Base-by-base conservation (phyloP, 1,140 invertebrate genomes). In the Spodoptera litura region DNA sequence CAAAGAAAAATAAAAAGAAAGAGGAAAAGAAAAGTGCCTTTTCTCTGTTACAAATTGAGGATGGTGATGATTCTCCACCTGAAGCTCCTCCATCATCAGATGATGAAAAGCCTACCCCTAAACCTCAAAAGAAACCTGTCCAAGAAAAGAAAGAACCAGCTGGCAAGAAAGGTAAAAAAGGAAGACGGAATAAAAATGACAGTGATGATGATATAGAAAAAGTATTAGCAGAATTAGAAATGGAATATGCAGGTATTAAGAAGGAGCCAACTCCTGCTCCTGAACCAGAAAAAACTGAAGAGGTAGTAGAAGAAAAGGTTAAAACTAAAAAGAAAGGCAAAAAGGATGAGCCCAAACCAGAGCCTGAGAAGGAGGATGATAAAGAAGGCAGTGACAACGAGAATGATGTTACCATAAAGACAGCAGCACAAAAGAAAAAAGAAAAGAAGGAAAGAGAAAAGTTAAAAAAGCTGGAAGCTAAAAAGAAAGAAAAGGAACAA, bases 371-470 rank as follows among this genome's bases (percentile, higher is more conserved):
- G 71, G 93, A 88, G 31, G 87, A 81, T 76, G 89, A 94, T 62
- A 93, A 94, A 72, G 95, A 95, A 68, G 91, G 85, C 12, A 93
- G 89, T 78, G 96, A 96, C 61, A 95, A 95, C 79, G 96, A 96
- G 51, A 96, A 95, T 76, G 95, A 95, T 74, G 73, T 94, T 38
- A 97, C 97, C 11, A 96, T 98, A 25, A 98, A 98, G 94, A 96
- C 97, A 27, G 97, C 97, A 20, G 97, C 97, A 13, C 97, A 97
- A 87, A 98, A 98, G 90, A 98, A 97, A 83, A 98, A 98, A 87
- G 97, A 98, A 83, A 98, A 98, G 83, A 98, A 98, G 88, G 97
- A 98, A 92, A 95, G 97, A 51, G 97, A 98, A 86, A 98, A 97
- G 83, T 95, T 96, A 68, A 97, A 98, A 88, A 97, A 97, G 88